Conservation (phyloP, 2,797 vertebrate genomes). For the Falco concolor region DNA sequence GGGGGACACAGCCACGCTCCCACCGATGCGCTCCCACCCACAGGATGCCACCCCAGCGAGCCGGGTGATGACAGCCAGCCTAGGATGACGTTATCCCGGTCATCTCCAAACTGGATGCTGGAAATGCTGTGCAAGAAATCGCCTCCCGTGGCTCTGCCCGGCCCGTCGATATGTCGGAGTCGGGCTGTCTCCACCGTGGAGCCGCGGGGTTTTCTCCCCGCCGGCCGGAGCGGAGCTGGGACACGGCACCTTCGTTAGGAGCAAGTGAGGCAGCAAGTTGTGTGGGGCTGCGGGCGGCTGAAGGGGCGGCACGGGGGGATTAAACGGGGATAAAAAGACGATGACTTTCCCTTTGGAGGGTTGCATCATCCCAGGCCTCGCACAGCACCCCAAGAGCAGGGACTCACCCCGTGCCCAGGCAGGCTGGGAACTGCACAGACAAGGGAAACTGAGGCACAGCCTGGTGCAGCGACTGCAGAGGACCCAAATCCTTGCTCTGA, state of each 20-base stretch:
- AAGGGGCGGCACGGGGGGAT: not conserved
- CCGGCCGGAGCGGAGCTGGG: rapidly evolving
- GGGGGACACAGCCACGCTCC: not conserved
- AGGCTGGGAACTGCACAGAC: not conserved
- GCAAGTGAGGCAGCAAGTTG: rapidly evolving
- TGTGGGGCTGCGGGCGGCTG: not conserved
- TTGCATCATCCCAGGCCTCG: not conserved
- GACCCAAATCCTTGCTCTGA: rapidly evolving
- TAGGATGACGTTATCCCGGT: rapidly evolving
- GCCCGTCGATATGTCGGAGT: not conserved
- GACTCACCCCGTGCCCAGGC: not conserved
- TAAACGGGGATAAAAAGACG: rapidly evolving
- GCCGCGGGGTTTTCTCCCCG: not conserved
- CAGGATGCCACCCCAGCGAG: rapidly evolving
- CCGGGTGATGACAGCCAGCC: not conserved
- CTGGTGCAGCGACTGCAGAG: not conserved
- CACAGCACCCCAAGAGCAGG: not conserved
- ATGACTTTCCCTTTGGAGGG: not conserved
- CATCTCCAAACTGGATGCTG: not conserved
- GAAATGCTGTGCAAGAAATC: not conserved
- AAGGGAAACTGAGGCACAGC: not conserved
- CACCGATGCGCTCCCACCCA: rapidly evolving
- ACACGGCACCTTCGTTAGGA: rapidly evolving
- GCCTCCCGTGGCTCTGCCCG: rapidly evolving
- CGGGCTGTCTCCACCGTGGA: rapidly evolving